Percentiles rank a stretch among this genome's conserved stretches.
Conservation (phyloP, 2,888 invertebrate species). For the Agriopis aurantiaria region DNA sequence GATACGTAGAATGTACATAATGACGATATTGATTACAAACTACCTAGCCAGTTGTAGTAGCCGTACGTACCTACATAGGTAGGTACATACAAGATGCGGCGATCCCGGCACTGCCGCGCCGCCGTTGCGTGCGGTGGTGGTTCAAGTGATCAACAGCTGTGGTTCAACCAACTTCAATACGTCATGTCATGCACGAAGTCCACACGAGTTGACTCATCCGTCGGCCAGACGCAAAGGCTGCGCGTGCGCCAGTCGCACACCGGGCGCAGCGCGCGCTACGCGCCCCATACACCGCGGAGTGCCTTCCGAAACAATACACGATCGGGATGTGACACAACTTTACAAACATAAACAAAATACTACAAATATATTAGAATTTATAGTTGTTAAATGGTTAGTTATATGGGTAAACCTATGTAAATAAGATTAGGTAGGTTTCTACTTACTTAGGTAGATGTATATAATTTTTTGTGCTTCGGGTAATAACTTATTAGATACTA, state of each 20-base stretch:
- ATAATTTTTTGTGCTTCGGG: not conserved
- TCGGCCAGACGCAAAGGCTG: conserved; percentile 24
- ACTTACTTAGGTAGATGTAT: not conserved
- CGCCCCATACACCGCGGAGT: conserved; percentile 54
- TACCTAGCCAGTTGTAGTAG: too few relatives aligned
- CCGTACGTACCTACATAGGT: too few relatives aligned
- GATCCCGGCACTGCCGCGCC: not conserved
- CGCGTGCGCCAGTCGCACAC: conserved; percentile 48
- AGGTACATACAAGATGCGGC: too few relatives aligned
- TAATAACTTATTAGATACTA: too few relatives aligned
- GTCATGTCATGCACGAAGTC: conserved; percentile 19
- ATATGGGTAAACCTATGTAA: not conserved
- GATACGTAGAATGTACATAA: too few relatives aligned
- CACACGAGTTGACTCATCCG: conserved; percentile 32
- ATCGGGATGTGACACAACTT: conserved; percentile 25
- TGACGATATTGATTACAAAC: too few relatives aligned
- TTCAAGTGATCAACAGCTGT: too few relatives aligned
- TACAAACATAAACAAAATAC: conserved; percentile 13
- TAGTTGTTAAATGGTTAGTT: not conserved
- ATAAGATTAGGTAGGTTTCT: not conserved
- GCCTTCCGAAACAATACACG: conserved; percentile 33
- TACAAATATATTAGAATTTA: not conserved
- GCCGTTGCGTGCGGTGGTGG: not conserved
- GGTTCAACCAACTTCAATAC: not conserved
- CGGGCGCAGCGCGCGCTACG: conserved; percentile 78